Conservation (phyloP, 2,888 invertebrate species). For the Parnassius glacialis region DNA sequence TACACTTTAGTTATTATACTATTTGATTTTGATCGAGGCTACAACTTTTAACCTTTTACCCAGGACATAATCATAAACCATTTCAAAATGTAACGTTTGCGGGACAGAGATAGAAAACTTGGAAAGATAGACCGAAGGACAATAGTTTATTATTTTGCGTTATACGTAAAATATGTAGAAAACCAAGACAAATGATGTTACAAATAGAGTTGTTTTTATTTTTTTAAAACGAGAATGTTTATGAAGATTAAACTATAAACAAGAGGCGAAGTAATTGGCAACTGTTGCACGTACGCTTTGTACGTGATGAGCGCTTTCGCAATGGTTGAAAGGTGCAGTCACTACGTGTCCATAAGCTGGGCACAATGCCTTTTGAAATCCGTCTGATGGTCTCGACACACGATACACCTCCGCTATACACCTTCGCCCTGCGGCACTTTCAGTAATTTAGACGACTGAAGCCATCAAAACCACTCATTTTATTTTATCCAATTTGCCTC, state of each 20-base stretch:
- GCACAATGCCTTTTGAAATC: constrained; percentile 24
- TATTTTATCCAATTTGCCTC: constrained; percentile 11
- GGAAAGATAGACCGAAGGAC: too few species aligned
- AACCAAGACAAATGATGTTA: too few species aligned
- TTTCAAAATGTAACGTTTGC: too few species aligned
- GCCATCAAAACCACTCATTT: neutral
- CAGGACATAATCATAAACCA: too few species aligned
- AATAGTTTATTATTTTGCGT: too few species aligned
- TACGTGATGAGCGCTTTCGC: constrained; percentile 50
- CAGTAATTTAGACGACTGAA: neutral
- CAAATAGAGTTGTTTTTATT: too few species aligned
- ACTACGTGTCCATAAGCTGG: constrained; percentile 37
- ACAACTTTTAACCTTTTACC: too few species aligned
- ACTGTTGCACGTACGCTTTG: constrained; percentile 49
- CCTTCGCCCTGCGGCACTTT: neutral
- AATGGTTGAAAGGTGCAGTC: constrained; percentile 37
- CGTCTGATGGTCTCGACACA: neutral
- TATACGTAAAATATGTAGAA: too few species aligned
- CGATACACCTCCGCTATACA: constrained; percentile 17
- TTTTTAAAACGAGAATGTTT: constrained; percentile 37
- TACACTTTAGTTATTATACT: too few species aligned
- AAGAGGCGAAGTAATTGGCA: constrained; percentile 46
- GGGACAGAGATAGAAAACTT: too few species aligned
- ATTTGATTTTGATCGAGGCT: too few species aligned
- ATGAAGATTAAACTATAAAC: constrained; percentile 48